Evolutionary conservation across 1,140 invertebrate species (phyloP).

Genomic region (Papilio polytes): DNA sequence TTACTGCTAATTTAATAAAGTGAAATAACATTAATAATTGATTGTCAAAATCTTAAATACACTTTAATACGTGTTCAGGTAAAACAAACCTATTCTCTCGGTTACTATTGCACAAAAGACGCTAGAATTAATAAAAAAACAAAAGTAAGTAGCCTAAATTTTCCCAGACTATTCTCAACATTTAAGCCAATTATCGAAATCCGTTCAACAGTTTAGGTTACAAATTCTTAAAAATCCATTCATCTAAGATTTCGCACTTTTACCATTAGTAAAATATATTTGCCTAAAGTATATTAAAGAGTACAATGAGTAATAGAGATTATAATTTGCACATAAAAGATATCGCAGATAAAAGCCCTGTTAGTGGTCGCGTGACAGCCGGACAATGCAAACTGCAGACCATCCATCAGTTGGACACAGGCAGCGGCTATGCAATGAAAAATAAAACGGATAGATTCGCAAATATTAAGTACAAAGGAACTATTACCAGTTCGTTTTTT

Average conservation of each 20-base stretch:
- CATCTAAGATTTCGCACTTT: no score
- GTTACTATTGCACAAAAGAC: no score
- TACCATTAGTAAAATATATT: no score
- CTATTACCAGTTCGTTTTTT: no score
- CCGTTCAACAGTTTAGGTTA: no score
- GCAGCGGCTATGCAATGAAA: slow-evolving; percentile 1
- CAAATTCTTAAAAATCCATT: no score
- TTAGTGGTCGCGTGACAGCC: slow-evolving; percentile 9
- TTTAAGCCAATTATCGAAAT: no score
- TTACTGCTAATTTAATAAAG: background rate
- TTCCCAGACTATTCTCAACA: no score
- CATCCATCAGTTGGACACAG: slow-evolving; percentile 26
- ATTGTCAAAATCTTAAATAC: background rate
- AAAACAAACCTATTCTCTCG: no score
- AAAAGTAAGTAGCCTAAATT: no score
- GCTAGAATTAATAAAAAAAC: no score
- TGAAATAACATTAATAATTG: background rate
- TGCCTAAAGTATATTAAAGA: background rate
- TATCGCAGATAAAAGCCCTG: background rate
- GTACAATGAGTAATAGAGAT: background rate
- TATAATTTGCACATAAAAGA: background rate
- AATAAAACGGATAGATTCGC: slow-evolving; percentile 14
- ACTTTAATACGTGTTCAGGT: no score
- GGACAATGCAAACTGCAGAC: slow-evolving; percentile 4
- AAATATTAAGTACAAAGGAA: background rate